Evolutionary conservation across 1,140 invertebrate species (phyloP).

Genomic region (Rhopalosiphum padi): DNA sequence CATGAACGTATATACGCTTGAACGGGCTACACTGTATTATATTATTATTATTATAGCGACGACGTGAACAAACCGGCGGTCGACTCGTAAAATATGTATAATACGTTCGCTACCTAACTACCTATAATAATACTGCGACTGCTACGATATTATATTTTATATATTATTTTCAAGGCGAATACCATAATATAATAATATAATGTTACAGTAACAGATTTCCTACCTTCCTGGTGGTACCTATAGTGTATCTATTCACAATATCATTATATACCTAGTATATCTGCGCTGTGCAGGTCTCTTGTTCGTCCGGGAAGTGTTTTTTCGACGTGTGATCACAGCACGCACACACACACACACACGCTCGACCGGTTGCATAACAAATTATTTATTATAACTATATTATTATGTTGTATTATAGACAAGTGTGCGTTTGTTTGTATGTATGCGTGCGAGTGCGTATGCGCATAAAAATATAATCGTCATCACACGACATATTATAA

Average conservation of each 20-base stretch:
- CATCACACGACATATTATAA: neutral
- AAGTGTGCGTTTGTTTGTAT: neutral
- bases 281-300: neutral
- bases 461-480: neutral
- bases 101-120: neutral
- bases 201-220: neutral
- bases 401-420: neutral
- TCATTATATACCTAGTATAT: neutral
- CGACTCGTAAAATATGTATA: neutral
- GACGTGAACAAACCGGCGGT: neutral
- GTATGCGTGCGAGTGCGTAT: neutral
- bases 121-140: neutral
- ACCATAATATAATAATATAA: neutral
- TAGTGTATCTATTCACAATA: neutral
- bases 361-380: neutral
- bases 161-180: neutral
- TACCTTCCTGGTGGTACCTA: neutral
- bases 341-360: neutral
- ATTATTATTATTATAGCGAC: neutral
- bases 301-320: constrained; percentile 1
- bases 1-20: neutral
- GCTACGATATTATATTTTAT: neutral
- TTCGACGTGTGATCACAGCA: neutral
- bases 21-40: neutral
- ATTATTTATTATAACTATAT: neutral